A percentile compares a stretch with the other conserved stretches of the same genome.
Conservation (phyloP, 2,113 vertebrate genomes). For the Tympanuchus pallidicinctus region DNA sequence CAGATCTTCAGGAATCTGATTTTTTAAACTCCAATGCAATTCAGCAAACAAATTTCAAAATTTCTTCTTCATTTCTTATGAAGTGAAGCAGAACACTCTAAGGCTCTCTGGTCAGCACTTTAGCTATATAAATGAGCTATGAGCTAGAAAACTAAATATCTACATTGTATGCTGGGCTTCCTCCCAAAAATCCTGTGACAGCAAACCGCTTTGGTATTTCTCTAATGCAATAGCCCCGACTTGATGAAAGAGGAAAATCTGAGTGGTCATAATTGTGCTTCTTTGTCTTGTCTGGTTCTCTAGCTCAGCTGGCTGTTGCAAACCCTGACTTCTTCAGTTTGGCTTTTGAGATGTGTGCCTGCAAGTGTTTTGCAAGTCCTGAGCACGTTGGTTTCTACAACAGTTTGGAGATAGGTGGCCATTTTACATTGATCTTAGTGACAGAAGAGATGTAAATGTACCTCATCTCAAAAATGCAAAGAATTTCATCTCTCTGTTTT, state of each 20-base stretch:
- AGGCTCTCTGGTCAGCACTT: background rate
- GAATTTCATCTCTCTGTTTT: background rate
- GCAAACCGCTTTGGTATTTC: background rate
- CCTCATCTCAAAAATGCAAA: background rate
- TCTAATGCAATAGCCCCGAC: background rate
- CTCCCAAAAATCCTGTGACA: background rate
- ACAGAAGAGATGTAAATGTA: background rate
- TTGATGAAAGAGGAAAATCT: background rate
- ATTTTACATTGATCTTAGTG: background rate
- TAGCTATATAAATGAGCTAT: background rate
- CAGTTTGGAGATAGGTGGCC: background rate
- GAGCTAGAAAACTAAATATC: background rate
- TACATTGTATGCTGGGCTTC: background rate
- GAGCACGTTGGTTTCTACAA: background rate
- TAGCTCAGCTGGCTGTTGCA: background rate
- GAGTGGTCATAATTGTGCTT: background rate
- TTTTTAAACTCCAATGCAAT: background rate
- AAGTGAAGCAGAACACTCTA: background rate
- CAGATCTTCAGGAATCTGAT: background rate
- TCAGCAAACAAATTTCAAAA: background rate
- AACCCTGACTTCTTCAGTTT: background rate
- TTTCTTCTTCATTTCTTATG: background rate
- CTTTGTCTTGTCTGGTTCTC: background rate
- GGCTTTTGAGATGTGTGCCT: background rate
- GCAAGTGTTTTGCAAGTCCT: background rate